phyloP scores from a whole-genome alignment of 2,888 invertebrate genomes.

The Maniola hyperantus region DNA sequence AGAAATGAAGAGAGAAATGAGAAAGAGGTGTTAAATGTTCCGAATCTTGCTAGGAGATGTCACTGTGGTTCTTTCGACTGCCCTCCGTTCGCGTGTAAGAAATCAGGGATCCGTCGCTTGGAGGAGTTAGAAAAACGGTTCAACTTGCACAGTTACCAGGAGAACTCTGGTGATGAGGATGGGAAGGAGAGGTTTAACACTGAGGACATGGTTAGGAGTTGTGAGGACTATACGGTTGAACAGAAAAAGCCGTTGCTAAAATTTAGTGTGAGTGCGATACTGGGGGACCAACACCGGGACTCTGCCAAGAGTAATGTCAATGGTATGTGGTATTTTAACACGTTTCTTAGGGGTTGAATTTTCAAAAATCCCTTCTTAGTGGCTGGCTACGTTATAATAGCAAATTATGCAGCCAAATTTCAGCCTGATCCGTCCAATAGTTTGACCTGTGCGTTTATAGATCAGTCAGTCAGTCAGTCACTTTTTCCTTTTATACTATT shows the following conservation, averaged over 20 bases:
- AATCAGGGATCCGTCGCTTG: constrained; percentile 67
- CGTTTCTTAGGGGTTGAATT: too few relatives aligned
- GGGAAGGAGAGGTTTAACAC: constrained; percentile 58
- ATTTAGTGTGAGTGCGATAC: constrained; percentile 96
- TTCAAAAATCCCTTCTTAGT: too few relatives aligned
- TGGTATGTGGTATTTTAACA: constrained; percentile 60
- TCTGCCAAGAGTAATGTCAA: constrained; percentile 58
- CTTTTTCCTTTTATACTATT: too few relatives aligned
- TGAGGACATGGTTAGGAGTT: constrained; percentile 69
- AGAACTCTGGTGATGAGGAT: constrained; percentile 68
- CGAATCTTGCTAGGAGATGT: constrained; percentile 70
- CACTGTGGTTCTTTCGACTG: constrained; percentile 83
- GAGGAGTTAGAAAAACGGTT: constrained; percentile 76
- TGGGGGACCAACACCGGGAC: constrained; percentile 84
- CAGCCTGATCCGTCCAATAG: too few relatives aligned
- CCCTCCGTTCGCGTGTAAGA: constrained; percentile 75
- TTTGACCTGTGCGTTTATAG: too few relatives aligned
- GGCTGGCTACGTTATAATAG: too few relatives aligned
- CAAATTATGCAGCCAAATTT: too few relatives aligned
- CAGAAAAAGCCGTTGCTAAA: constrained; percentile 90
- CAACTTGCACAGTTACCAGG: constrained; percentile 65
- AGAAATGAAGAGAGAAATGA: constrained; percentile 55
- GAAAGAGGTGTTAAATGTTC: constrained; percentile 72
- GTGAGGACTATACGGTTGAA: constrained; percentile 64
- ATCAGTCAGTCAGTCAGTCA: too few relatives aligned